Percentiles rank a stretch among this genome's conserved stretches.
These are phyloP conservation scores for Lottia gigantea DNA, from an alignment of 2,888 invertebrate genomes.

Conservation along the genomic window DNA sequence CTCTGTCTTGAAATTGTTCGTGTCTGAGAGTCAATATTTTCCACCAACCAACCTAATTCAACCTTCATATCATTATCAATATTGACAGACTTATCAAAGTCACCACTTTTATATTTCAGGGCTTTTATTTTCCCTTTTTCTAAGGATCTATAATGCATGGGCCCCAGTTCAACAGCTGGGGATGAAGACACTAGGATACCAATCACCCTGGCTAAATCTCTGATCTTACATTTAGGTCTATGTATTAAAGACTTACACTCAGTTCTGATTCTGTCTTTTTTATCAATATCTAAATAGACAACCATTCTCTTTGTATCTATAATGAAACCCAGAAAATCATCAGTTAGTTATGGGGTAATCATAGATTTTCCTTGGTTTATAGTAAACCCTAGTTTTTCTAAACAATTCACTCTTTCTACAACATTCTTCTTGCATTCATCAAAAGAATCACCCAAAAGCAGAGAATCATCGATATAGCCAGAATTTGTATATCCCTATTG, in stretches of 20 bases:
- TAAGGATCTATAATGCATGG: background rate
- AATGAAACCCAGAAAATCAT: background rate
- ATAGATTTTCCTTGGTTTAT: background rate
- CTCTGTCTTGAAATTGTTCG: background rate
- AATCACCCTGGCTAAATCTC: background rate
- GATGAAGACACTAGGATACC: background rate
- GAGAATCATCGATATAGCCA: background rate
- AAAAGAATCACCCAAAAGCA: background rate
- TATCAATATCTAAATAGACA: background rate
- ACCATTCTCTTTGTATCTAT: background rate
- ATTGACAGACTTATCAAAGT: background rate
- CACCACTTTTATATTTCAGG: background rate
- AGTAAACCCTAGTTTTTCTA: background rate
- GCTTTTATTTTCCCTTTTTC: background rate
- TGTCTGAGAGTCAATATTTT: background rate
- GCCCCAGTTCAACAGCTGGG: background rate
- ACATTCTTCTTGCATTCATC: slow-evolving; percentile 5
- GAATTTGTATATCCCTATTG: background rate
- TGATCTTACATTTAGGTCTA: background rate
- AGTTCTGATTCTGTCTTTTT: background rate
- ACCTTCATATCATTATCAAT: background rate
- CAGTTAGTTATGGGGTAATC: background rate
- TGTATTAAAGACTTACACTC: background rate
- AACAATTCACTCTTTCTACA: background rate
- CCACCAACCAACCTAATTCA: background rate